Percentiles rank a stretch among this genome's conserved stretches.
Conservation (phyloP, 2,888 invertebrate species). For the Gerosis bhagava region DNA sequence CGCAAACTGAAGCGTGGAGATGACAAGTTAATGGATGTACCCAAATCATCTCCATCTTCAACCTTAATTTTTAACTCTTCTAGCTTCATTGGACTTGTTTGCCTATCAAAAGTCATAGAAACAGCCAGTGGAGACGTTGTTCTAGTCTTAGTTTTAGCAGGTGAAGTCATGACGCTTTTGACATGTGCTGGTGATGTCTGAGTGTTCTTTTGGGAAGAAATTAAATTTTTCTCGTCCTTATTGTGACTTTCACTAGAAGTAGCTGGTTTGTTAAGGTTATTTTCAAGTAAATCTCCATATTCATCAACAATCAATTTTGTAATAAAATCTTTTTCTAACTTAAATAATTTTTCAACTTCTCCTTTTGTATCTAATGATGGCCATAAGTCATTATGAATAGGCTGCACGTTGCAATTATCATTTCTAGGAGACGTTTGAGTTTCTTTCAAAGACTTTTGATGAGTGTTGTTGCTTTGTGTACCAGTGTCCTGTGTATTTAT, state of each 20-base stretch:
- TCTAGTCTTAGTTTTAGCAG: conserved; percentile 64
- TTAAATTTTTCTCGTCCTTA: conserved; percentile 44
- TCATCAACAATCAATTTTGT: conserved; percentile 69
- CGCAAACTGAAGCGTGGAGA: conserved; percentile 69
- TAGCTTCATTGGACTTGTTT: conserved; percentile 62
- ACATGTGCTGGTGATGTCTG: conserved; percentile 74
- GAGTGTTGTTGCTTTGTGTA: conserved; percentile 60
- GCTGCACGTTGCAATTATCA: conserved; percentile 50
- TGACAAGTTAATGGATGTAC: conserved; percentile 66
- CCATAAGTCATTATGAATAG: conserved; percentile 69
- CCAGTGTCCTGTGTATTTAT: conserved; percentile 68
- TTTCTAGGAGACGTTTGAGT: conserved; percentile 69
- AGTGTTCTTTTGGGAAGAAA: conserved; percentile 63
- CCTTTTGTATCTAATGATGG: conserved; percentile 55
- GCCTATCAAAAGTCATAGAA: conserved; percentile 52
- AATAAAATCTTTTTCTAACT: conserved; percentile 71
- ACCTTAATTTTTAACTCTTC: conserved; percentile 43
- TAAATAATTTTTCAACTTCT: conserved; percentile 65
- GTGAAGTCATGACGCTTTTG: conserved; percentile 73
- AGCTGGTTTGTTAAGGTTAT: conserved; percentile 61
- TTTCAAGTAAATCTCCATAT: conserved; percentile 65
- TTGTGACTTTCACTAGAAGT: conserved; percentile 46
- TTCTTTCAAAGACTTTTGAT: conserved; percentile 64
- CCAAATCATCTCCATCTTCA: conserved; percentile 46
- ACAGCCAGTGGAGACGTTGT: conserved; percentile 65